Conservation (phyloP, 1,140 invertebrate genomes). For the Tetragnatha versicolor region DNA sequence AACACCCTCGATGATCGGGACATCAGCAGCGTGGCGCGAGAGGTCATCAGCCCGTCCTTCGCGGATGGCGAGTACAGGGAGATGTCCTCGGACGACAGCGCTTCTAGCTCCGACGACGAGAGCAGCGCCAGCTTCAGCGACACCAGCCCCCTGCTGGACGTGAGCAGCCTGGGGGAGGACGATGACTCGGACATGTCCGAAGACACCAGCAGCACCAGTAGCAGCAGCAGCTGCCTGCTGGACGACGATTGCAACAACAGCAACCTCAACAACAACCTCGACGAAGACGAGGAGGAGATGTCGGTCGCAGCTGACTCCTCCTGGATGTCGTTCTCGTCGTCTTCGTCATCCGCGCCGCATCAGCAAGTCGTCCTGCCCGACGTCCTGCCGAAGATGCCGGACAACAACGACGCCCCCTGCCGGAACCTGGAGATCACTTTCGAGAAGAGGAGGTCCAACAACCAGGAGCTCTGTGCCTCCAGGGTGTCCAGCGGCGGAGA, state of each 20-base stretch:
- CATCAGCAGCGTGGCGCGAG: constrained; percentile 25
- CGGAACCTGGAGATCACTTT: constrained; percentile 40
- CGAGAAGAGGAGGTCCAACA: constrained; percentile 8
- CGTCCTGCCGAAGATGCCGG: constrained; percentile 43
- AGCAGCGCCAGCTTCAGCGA: constrained; percentile 44
- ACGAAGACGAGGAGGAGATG: constrained; percentile 43
- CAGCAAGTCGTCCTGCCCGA: constrained; percentile 35
- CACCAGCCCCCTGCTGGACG: constrained; percentile 47
- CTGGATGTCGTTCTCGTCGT: constrained; percentile 47
- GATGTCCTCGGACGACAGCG: constrained; percentile 45
- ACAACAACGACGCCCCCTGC: constrained; percentile 10
- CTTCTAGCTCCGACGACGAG: constrained; percentile 39
- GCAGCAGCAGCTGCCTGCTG: constrained; percentile 27
- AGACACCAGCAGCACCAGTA: constrained; percentile 28
- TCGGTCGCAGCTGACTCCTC: constrained; percentile 29
- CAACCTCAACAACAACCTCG: constrained; percentile 37
- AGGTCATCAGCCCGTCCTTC: constrained; percentile 1
- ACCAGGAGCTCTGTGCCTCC: constrained; percentile 1
- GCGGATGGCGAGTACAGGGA: constrained; percentile 45
- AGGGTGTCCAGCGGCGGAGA: constrained; percentile 27
- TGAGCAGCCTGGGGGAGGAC: constrained; percentile 41
- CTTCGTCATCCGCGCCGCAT: constrained; percentile 21
- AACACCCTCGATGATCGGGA: constrained; percentile 36
- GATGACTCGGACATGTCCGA: constrained; percentile 31
- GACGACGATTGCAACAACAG: constrained; percentile 5